Evolutionary conservation across 1,140 invertebrate species (phyloP).

Genomic region (Drosophila funebris): DNA sequence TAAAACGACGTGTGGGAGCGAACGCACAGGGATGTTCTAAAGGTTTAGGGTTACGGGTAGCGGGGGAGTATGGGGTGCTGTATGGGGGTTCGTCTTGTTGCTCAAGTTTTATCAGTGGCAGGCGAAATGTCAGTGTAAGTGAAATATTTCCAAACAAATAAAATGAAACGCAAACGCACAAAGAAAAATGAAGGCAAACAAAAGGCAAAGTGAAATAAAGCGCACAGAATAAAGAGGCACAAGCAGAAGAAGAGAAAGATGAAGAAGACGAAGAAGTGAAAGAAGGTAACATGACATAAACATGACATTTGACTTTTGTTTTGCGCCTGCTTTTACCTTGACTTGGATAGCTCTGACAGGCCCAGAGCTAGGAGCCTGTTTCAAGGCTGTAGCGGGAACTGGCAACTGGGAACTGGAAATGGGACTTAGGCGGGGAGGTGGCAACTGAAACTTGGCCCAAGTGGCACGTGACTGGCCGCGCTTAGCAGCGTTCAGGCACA

Average conservation of each 20-base stretch:
- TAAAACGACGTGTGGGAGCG: slow-evolving; percentile 62
- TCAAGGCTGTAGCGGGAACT: background rate
- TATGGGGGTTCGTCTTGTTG: slow-evolving; percentile 28
- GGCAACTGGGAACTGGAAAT: background rate
- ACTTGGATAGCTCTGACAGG: slow-evolving; percentile 34
- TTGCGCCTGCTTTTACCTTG: slow-evolving; percentile 32
- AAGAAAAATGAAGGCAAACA: slow-evolving; percentile 44
- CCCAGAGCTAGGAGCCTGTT: background rate
- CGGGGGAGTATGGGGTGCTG: background rate
- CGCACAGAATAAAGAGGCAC: slow-evolving; percentile 31
- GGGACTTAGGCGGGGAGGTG: background rate
- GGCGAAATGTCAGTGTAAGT: slow-evolving; percentile 74
- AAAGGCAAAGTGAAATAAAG: slow-evolving; percentile 62
- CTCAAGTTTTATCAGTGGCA: slow-evolving; percentile 61
- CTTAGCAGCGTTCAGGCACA: slow-evolving; percentile 39
- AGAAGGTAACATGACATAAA: slow-evolving; percentile 80
- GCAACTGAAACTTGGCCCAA: background rate
- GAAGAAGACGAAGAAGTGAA: slow-evolving; percentile 11
- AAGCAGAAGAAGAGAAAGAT: slow-evolving; percentile 5
- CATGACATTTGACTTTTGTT: slow-evolving; percentile 80
- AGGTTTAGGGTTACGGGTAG: background rate
- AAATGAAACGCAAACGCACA: slow-evolving; percentile 59
- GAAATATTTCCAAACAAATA: slow-evolving; percentile 81
- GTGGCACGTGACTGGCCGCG: slow-evolving; percentile 68
- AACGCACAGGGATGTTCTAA: background rate